Base-by-base conservation (phyloP, 2,888 invertebrate species). In the Microctonus aethiopoides region DNA sequence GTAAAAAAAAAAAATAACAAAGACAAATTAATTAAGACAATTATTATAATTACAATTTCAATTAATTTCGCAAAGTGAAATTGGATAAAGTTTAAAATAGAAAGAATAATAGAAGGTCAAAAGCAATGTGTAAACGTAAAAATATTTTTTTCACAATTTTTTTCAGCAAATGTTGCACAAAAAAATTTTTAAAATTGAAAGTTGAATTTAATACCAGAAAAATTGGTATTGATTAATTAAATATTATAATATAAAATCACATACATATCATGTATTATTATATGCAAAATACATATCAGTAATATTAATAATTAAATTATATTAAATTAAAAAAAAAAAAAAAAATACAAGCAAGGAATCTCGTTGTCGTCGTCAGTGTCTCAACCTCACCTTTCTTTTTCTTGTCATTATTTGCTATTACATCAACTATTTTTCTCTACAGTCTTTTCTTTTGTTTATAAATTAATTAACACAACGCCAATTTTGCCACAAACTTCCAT, bases 241-340 rank as follows among this genome's bases (percentile, higher is more conserved):
- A 36, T 72, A 71, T 70, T 60, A 69, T 54, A 68, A 72, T 67
- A 36, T 65, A 54, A 68, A 56, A 73, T 73, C 73, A 70, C 74
- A 59, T 70, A 73, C 72, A 74, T 75, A 75, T 75, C 73, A 72
- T 63, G 63, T 63, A 32, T 29, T 63, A 63, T 61, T 46, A 60
- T 59, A 64, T 64, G 59, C 57, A 69, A 69, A 63, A 75, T 59
- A 75, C 72, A 73, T 73, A 75, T 75, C 74, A 75, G 67, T 72
- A 69, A 68, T 61, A 70, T 68, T 61, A 66, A 61, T 64, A n/a
- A 61, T 29, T 64, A 68, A 52, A n/a, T 64, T 70, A 70, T 67
- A 70, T 56, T 57, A 62, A 26, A 68, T 63, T 29, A 20, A 59
- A 71, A 65, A 68, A 52, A 39, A 67, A 57, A 3, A 29, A 29